These are phyloP conservation scores for Sanderia malayensis DNA, from an alignment of 30 jellyfish, hydroid and myxozoan species.

Conservation along the genomic window DNA sequence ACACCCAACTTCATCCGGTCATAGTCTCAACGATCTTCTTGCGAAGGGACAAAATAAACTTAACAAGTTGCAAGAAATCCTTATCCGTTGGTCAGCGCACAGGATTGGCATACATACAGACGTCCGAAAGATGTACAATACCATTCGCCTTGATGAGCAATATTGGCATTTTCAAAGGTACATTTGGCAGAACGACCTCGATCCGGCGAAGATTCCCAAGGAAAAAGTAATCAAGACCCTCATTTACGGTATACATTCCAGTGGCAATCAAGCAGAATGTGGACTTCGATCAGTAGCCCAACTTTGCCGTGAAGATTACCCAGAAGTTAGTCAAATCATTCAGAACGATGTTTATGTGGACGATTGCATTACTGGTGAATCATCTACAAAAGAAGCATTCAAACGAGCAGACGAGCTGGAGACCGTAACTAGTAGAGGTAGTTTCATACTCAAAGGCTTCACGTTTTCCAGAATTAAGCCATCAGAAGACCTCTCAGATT, in stretches of 20 bases:
- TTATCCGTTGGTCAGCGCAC: slow-evolving; percentile 34
- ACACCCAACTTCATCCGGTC: not conserved
- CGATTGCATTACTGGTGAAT: slow-evolving; percentile 29
- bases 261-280: slow-evolving; percentile 31
- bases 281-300: not conserved
- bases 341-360: slow-evolving; percentile 18
- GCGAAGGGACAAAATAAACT: not conserved
- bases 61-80: slow-evolving; percentile 15
- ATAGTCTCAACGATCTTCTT: not conserved
- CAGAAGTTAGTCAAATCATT: slow-evolving; percentile 8
- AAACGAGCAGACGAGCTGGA: slow-evolving; percentile 28
- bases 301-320: not conserved
- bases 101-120: slow-evolving; percentile 21
- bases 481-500: not conserved
- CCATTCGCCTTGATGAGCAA: slow-evolving; percentile 2
- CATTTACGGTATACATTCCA: not conserved
- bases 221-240: slow-evolving; percentile 29
- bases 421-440: slow-evolving; percentile 8
- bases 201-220: slow-evolving; percentile 1
- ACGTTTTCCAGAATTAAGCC: not conserved
- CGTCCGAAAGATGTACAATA: slow-evolving; percentile 35
- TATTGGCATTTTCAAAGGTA: slow-evolving; percentile 39
- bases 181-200: slow-evolving; percentile 26
- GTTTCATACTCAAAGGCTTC: slow-evolving; percentile 3
- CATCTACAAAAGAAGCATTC: not conserved